Evolutionary conservation across 2,797 vertebrate genomes (phyloP).

Genomic region (Rachycentron canadum): DNA sequence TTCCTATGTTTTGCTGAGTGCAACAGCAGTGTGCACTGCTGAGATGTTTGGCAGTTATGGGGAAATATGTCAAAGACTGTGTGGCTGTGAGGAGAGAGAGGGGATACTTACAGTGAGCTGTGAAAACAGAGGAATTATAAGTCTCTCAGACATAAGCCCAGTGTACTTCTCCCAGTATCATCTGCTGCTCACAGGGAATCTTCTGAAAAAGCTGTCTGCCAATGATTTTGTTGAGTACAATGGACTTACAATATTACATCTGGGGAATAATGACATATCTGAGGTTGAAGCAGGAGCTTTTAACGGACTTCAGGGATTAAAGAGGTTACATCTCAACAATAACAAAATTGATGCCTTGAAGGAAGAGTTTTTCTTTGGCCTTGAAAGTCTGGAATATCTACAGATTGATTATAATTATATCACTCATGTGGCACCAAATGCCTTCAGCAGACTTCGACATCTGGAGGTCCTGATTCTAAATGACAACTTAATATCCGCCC

Average conservation of each 20-base stretch:
- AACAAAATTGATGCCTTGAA: slow-evolving; percentile 95
- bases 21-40: slow-evolving; percentile 88
- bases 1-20: slow-evolving; percentile 89
- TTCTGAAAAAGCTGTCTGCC: slow-evolving; percentile 91
- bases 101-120: slow-evolving; percentile 94
- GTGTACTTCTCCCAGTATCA: slow-evolving; percentile 92
- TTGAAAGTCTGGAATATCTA: slow-evolving; percentile 97
- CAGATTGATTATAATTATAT: slow-evolving; percentile 99
- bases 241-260: slow-evolving; percentile 93
- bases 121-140: slow-evolving; percentile 95
- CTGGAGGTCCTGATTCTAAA: slow-evolving; percentile 98
- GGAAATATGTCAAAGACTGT: slow-evolving; percentile 93
- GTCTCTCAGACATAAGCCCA: slow-evolving; percentile 92
- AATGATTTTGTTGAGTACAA: slow-evolving; percentile 94
- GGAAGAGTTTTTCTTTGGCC: slow-evolving; percentile 94
- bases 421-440: slow-evolving; percentile 90
- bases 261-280: slow-evolving; percentile 97
- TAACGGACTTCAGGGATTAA: slow-evolving; percentile 93
- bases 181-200: slow-evolving; percentile 94
- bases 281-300: slow-evolving; percentile 96
- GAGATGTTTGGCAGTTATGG: slow-evolving; percentile 94
- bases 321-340: slow-evolving; percentile 96
- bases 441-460: slow-evolving; percentile 90
- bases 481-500: slow-evolving; percentile 94
- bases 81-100: slow-evolving; percentile 97